These are phyloP conservation scores for Chloroceryle amazona DNA, from an alignment of 2,797 vertebrate species.

Conservation along the genomic window DNA sequence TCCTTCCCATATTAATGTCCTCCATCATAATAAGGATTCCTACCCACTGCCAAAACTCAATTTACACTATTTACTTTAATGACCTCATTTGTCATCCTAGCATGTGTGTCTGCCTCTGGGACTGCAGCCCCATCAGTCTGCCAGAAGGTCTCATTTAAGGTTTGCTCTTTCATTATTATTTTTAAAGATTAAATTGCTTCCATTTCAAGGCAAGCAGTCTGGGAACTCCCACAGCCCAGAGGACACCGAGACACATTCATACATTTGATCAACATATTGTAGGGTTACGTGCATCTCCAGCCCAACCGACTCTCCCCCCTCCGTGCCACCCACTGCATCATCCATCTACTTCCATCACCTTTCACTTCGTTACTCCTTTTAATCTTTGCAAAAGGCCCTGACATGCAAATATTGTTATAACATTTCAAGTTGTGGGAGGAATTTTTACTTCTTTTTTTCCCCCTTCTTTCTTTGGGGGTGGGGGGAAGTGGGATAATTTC, in stretches of 20 bases:
- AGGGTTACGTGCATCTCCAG: background rate
- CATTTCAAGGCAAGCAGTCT: constrained; percentile 28
- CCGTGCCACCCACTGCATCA: background rate
- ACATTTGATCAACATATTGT: background rate
- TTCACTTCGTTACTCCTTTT: background rate
- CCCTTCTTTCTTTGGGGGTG: background rate
- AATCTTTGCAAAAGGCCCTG: background rate
- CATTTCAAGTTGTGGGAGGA: background rate
- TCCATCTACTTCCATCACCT: background rate
- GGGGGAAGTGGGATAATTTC: background rate
- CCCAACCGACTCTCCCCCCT: background rate
- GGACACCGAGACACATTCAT: background rate
- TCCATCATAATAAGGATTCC: constrained; percentile 50
- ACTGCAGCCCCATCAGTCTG: constrained; percentile 8
- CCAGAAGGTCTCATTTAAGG: constrained; percentile 61
- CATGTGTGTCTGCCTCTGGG: constrained; percentile 35
- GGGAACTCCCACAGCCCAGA: constrained; percentile 16
- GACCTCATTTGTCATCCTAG: constrained; percentile 59
- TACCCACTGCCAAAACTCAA: constrained; percentile 45
- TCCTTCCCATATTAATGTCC: constrained; percentile 29
- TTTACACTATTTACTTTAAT: constrained; percentile 68
- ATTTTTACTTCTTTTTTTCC: background rate
- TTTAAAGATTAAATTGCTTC: constrained; percentile 52
- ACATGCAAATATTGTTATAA: background rate
- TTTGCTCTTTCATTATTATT: constrained; percentile 61